phyloP scores from a whole-genome alignment of 1,140 invertebrate species.

The Drosophila asahinai region DNA sequence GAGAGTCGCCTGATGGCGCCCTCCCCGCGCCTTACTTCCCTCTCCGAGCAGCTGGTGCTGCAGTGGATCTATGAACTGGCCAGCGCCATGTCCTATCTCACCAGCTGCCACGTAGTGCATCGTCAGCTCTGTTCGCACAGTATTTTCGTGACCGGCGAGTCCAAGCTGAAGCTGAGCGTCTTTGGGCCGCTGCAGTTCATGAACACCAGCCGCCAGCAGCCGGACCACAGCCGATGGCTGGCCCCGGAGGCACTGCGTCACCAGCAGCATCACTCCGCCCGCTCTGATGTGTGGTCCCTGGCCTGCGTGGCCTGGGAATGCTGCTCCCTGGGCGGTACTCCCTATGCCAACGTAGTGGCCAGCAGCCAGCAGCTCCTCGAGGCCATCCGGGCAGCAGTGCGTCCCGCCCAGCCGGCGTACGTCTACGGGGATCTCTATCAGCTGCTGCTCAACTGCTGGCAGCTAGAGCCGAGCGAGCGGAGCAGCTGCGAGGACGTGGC shows the following conservation, averaged over 20 bases:
- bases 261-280: conserved; percentile 88
- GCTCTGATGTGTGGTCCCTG: conserved; percentile 94
- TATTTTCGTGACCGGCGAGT: conserved; percentile 86
- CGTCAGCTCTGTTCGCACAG: conserved; percentile 90
- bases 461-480: conserved; percentile 91
- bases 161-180: conserved; percentile 57
- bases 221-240: conserved; percentile 91
- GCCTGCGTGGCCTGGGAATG: conserved; percentile 94
- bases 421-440: conserved; percentile 92
- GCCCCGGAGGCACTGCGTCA: conserved; percentile 91
- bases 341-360: conserved; percentile 88
- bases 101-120: conserved; percentile 89
- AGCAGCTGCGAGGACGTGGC: conserved; percentile 89
- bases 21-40: conserved; percentile 86
- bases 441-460: conserved; percentile 94
- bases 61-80: conserved; percentile 86
- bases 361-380: conserved; percentile 88
- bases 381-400: conserved; percentile 88
- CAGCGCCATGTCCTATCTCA: conserved; percentile 89
- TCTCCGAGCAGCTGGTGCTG: conserved; percentile 82
- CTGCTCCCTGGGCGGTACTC: conserved; percentile 92
- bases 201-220: conserved; percentile 84
- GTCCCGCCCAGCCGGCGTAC: conserved; percentile 90
- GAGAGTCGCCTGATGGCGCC: conserved; percentile 65
- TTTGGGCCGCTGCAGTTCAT: conserved; percentile 75